Conservation (phyloP, 1,140 invertebrate species). For the Venturia canescens region DNA sequence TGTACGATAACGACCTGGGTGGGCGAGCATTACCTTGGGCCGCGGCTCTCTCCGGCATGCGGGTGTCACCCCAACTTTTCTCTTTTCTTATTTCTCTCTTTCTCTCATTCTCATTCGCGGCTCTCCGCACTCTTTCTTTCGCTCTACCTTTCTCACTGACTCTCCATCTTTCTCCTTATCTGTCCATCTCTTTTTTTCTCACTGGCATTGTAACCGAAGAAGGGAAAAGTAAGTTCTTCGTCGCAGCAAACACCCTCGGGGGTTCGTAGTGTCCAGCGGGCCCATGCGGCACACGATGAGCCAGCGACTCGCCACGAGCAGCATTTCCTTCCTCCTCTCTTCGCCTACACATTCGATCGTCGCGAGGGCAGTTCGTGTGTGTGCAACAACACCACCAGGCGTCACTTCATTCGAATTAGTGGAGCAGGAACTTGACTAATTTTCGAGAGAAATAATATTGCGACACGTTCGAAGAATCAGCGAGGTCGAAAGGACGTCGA, state of each 20-base stretch:
- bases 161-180: constrained; percentile 27
- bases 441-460: no score
- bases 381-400: not conserved
- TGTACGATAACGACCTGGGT: constrained; percentile 56
- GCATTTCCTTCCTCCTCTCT: constrained; percentile 69
- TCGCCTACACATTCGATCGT: constrained; percentile 65
- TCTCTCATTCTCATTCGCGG: not conserved
- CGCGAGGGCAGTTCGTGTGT: not conserved
- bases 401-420: no score
- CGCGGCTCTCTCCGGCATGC: constrained; percentile 51
- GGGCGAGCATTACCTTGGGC: constrained; percentile 49
- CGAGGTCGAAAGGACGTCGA: no score
- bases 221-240: constrained; percentile 41
- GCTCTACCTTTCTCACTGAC: constrained; percentile 1
- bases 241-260: constrained; percentile 18
- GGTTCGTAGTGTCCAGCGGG: constrained; percentile 7
- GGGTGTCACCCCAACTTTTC: constrained; percentile 50
- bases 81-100: constrained; percentile 16
- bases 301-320: constrained; percentile 68
- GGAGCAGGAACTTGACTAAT: no score
- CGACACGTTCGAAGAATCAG: no score
- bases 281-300: constrained; percentile 38
- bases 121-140: not conserved
- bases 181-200: constrained; percentile 28
- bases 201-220: constrained; percentile 46